phyloP scores from a whole-genome alignment of 1,140 invertebrate species.

The Ceratosolen solmsi region DNA sequence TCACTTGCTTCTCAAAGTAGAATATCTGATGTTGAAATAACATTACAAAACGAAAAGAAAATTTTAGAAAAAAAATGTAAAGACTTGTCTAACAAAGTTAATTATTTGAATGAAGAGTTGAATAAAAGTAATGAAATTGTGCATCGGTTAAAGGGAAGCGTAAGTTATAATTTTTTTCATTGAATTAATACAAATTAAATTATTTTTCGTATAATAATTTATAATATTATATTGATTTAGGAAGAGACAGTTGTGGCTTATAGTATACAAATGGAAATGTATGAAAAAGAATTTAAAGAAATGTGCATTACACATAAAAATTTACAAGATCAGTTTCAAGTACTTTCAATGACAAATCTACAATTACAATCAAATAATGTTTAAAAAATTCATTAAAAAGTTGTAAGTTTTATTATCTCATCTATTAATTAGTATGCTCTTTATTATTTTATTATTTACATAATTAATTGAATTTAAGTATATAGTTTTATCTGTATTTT shows the following conservation, averaged over 20 bases:
- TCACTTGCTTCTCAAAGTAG: constrained; percentile 61
- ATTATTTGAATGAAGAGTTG: constrained; percentile 31
- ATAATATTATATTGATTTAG: constrained; percentile 12
- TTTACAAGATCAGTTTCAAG: constrained; percentile 40
- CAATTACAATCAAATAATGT: not conserved
- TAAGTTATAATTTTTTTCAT: constrained; percentile 14
- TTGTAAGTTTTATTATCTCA: too few species aligned
- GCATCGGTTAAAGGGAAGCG: constrained; percentile 17
- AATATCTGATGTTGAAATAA: constrained; percentile 58
- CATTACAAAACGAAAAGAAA: constrained; percentile 55
- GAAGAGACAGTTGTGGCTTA: constrained; percentile 28
- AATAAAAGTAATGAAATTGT: not conserved
- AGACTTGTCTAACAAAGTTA: constrained; percentile 28
- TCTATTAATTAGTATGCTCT: too few species aligned
- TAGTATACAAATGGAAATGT: constrained; percentile 35
- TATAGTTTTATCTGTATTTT: too few species aligned
- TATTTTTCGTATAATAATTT: not conserved
- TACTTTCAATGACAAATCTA: constrained; percentile 31
- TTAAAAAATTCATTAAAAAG: not conserved
- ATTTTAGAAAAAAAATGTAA: constrained; percentile 50
- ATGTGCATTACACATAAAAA: constrained; percentile 3
- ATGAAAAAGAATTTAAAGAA: constrained; percentile 43
- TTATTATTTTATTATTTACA: too few species aligned
- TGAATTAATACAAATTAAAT: not conserved
- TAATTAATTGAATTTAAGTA: too few species aligned